A percentile compares a stretch with the other conserved stretches of the same genome.
These are phyloP conservation scores for Enteromius paludinosus DNA, from an alignment of 2,797 vertebrate species.

Conservation along the genomic window DNA sequence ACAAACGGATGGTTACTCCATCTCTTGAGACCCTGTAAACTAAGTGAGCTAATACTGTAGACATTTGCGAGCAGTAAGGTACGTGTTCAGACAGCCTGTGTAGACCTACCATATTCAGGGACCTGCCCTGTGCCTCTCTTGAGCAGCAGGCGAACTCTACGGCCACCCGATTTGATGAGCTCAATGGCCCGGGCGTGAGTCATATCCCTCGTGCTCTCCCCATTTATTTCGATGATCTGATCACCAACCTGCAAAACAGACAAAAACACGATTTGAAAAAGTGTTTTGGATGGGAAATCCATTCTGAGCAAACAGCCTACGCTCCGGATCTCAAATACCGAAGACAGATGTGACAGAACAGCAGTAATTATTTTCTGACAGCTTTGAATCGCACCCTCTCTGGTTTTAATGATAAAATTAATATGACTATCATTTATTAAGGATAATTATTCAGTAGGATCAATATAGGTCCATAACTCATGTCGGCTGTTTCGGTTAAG, in stretches of 20 bases:
- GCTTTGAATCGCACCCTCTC: slow-evolving; percentile 34
- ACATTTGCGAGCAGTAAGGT: background rate
- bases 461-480: slow-evolving; percentile 63
- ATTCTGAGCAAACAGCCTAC: background rate
- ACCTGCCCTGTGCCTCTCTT: slow-evolving; percentile 97
- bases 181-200: slow-evolving; percentile 96
- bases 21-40: background rate
- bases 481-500: slow-evolving; percentile 20
- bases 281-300: background rate
- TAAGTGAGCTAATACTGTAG: background rate
- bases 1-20: background rate
- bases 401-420: slow-evolving; percentile 47
- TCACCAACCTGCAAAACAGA: slow-evolving; percentile 89
- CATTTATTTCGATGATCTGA: slow-evolving; percentile 99
- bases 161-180: slow-evolving; percentile 96
- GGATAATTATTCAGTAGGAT: slow-evolving; percentile 59
- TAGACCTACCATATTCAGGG: slow-evolving; percentile 92
- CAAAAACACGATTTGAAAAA: slow-evolving; percentile 52
- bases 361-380: slow-evolving; percentile 44
- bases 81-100: background rate
- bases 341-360: slow-evolving; percentile 35
- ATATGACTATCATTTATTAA: slow-evolving; percentile 50
- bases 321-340: background rate
- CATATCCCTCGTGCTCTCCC: slow-evolving; percentile 97
- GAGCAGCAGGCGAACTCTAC: slow-evolving; percentile 90